Evolutionary conservation across 92 coral and sea anemone genomes (phyloP).

Genomic region (Isaurus tuberculatus): DNA sequence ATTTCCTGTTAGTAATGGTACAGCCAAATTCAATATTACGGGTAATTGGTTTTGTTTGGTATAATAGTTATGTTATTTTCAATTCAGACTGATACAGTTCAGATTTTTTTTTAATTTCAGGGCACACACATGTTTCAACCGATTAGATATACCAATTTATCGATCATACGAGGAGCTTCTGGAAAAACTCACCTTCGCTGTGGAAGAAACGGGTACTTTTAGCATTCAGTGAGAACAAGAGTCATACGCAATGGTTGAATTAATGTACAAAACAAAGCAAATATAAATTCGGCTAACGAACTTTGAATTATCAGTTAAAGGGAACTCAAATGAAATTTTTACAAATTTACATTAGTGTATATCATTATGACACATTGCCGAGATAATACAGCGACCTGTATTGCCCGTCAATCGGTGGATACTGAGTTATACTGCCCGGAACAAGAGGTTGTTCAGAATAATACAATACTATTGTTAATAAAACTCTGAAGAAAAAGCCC

Average conservation of each 20-base stretch:
- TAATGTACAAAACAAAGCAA: not conserved
- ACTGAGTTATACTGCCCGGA: not conserved
- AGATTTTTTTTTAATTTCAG: conserved; percentile 55
- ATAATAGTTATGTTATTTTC: not conserved
- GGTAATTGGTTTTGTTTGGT: too few relatives aligned
- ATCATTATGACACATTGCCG: not conserved
- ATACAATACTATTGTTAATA: not conserved
- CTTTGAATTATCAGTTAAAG: not conserved
- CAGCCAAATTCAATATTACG: too few relatives aligned
- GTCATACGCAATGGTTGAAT: not conserved
- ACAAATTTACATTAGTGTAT: not conserved
- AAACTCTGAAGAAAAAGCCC: not conserved
- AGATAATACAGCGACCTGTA: not conserved
- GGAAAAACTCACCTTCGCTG: conserved; percentile 96
- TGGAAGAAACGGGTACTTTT: conserved; percentile 97
- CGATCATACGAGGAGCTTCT: conserved; percentile 88
- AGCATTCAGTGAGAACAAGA: conserved; percentile 79
- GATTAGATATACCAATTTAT: conserved; percentile 93
- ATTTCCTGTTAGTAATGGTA: too few relatives aligned
- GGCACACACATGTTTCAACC: conserved; percentile 99
- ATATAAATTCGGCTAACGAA: not conserved
- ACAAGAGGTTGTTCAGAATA: not conserved
- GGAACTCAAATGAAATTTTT: not conserved
- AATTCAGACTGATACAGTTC: not conserved
- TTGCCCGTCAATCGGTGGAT: too few relatives aligned